Evolutionary conservation across 35 echinoderm and acorn worm genomes (phyloP), one percentile per base, ranked within the genome.

Genomic region (Lytechinus variegatus): DNA sequence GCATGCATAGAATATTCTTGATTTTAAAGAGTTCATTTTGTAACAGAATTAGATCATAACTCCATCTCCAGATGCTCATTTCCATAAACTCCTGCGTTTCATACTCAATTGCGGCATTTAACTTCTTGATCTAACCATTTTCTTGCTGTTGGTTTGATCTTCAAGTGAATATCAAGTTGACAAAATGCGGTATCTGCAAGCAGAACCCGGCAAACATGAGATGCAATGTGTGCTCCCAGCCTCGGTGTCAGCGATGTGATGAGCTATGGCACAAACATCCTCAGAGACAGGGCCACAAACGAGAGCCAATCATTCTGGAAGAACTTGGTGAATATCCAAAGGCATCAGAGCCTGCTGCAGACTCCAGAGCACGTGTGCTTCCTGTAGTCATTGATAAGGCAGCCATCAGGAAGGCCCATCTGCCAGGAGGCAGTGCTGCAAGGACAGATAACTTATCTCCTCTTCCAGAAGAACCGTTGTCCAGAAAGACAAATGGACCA

Each of bases 231-330:
- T 97, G 96, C 55, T 53, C 94, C 19, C 87, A 93, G 29, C 55
- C 91, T 10, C 96, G 94, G 13, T 97, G 96, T 79, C 90, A 97
- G 52, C 28, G 90, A 9, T 97, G 96, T 86, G 96, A 97, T 66
- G 86, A 60, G 12, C 95, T 87, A 11, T 97, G 96, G 96, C 96
- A 97, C 60, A 53, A 91, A 10, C 96, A 97, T 56, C 94, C 96
- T 9, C 55, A 11, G 88, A 27, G 96, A 24, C 56, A 55, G 29
- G 52, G 52, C 12, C 96, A 97, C 89, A 52, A 61, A 16, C 96
- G 96, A 12, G 52, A 93, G 7, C 9, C 56, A 21, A 79, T 97
- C 11, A 52, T 14, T 52, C 19, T 24, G 8, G 66, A 79, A 16
- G 16, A 79, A 79, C 66, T 24, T 19, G 66, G 33, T 44, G 33